Evolutionary conservation across 2,888 invertebrate genomes (phyloP), one percentile per base, ranked within the genome.

Genomic region (Sericinus montela): DNA sequence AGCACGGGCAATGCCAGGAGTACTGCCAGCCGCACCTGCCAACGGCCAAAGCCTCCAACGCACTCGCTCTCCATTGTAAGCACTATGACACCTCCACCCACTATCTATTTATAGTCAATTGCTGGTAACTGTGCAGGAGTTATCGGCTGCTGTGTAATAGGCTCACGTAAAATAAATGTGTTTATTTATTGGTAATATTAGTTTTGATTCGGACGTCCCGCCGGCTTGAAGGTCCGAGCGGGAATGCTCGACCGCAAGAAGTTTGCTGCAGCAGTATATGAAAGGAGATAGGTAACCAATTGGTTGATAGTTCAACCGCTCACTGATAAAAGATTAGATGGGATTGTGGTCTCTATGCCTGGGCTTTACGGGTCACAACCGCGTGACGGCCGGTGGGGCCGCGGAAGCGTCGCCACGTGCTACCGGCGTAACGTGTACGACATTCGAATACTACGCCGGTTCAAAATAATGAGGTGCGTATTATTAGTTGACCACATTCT

Each of bases 1-100:
- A 82, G 63, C 67, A 82, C 81, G 15, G 81, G 83, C 66, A 91
- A 65, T 57, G 85, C 83, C 70, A 86, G 75, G 63, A 86, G 73
- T 62, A 66, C 59, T 62, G 84, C 83, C 68, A 85, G 70, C 54
- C 84, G 73, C 64, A 66, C 76, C 72, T 83, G 85, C 86, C 85
- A 84, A 52, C 78, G 62, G 35, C 84, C 82, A 78, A 80, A 82
- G 34, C 83, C 79, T 11, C 69, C 63, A 53, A 75, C 73, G 65
- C 73, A 74, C 65, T 78, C 75, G 56, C 72, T 72, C 48, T 65
- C 69, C 55, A 70, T 58, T 14, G 5, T 19, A 3, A 19, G 38
- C 32, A 32, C 45, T 45, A 28, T 7, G 23, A 32, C 19, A 32
- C 16, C 19, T 8, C 14, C 32, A 32, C 41, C n/a, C 15, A 7